Evolutionary conservation across 2,113 vertebrate species (phyloP).

Genomic region (Larimichthys polyactis): DNA sequence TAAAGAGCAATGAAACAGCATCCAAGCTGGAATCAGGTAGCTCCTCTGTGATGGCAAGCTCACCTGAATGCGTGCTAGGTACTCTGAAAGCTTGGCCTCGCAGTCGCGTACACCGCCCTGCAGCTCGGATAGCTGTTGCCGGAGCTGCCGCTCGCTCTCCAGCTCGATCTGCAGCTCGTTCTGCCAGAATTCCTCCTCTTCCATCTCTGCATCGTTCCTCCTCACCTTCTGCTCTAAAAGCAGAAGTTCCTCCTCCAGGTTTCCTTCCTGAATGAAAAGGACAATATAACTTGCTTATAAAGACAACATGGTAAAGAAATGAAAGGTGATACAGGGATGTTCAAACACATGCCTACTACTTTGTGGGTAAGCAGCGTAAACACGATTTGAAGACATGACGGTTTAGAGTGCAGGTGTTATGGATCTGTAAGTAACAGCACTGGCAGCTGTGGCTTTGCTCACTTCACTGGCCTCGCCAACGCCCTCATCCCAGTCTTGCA

Average conservation of each 20-base stretch:
- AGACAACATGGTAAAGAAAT: neutral
- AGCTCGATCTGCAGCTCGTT: conserved; percentile 95
- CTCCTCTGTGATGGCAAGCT: neutral
- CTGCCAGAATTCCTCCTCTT: conserved; percentile 97
- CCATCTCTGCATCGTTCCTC: conserved; percentile 91
- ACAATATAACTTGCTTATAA: neutral
- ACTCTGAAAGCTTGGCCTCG: conserved; percentile 88
- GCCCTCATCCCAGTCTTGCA: conserved; percentile 89
- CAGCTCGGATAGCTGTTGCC: conserved; percentile 92
- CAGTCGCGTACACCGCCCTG: conserved; percentile 88
- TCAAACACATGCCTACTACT: too few relatives aligned
- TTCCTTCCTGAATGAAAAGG: conserved; percentile 42
- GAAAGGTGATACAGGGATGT: conserved; percentile 2
- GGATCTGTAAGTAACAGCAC: neutral
- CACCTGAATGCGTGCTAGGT: conserved; percentile 87
- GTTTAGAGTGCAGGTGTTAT: conserved; percentile 8
- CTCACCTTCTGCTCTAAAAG: conserved; percentile 92
- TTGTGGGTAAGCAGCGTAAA: too few relatives aligned
- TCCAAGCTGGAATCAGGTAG: neutral
- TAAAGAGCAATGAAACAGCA: neutral
- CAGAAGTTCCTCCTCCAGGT: conserved; percentile 90
- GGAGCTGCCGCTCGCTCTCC: conserved; percentile 93
- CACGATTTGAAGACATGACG: neutral
- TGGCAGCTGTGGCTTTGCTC: conserved; percentile 36
- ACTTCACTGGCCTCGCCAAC: conserved; percentile 56